Evolutionary conservation across 2,113 vertebrate species (phyloP).

Genomic region (Aldabrachelys gigantea): DNA sequence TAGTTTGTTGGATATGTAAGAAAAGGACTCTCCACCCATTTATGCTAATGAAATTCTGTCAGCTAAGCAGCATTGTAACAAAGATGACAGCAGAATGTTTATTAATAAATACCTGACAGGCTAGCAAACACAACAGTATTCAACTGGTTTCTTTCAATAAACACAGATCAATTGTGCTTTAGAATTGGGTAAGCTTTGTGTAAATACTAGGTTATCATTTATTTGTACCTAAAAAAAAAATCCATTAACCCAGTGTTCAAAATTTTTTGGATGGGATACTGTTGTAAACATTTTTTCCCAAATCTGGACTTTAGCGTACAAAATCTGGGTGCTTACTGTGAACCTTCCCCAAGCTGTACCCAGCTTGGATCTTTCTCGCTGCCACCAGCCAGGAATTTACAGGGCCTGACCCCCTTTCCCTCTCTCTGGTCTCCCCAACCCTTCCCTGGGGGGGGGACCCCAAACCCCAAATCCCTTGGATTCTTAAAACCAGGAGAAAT

Average conservation of each 20-base stretch:
- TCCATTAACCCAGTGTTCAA: neutral
- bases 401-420: no score
- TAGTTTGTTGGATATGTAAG: conserved; percentile 82
- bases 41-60: conserved; percentile 83
- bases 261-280: neutral
- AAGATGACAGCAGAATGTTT: conserved; percentile 74
- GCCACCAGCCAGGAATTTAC: no score
- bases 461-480: no score
- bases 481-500: no score
- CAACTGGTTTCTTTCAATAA: conserved; percentile 50
- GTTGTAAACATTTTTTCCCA: no score
- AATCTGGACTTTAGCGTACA: no score
- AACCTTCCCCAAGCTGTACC: no score
- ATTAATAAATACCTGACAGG: conserved; percentile 74
- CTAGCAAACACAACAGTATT: conserved; percentile 57
- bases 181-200: neutral
- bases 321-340: no score
- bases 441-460: no score
- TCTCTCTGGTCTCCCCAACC: no score
- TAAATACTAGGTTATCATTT: neutral
- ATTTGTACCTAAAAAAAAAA: neutral
- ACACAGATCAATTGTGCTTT: conserved; percentile 33
- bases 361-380: no score
- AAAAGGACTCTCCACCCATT: conserved; percentile 79
- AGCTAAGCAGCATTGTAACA: conserved; percentile 71